Evolutionary conservation across 2,888 invertebrate species (phyloP).

Genomic region (Halictus ligatus): DNA sequence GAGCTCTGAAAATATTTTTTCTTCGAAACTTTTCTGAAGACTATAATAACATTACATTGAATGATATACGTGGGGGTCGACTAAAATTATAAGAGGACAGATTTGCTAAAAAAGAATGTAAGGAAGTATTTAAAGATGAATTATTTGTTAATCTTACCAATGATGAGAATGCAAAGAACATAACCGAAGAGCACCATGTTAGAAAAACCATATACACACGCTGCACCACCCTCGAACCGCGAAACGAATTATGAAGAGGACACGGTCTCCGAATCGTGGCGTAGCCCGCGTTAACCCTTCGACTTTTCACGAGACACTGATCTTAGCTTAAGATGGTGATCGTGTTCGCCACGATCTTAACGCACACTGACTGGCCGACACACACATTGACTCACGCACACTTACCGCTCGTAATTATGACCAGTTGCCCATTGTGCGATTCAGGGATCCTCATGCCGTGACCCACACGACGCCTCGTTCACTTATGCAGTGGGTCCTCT

Average conservation of each 20-base stretch:
- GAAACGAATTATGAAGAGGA: slow-evolving; percentile 19
- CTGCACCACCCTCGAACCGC: slow-evolving; percentile 17
- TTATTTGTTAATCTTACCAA: slow-evolving; percentile 51
- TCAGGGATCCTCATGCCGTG: slow-evolving; percentile 70
- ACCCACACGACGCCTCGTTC: not conserved
- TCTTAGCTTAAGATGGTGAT: slow-evolving; percentile 72
- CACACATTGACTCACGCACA: slow-evolving; percentile 52
- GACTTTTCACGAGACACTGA: slow-evolving; percentile 78
- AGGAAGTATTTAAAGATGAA: not conserved
- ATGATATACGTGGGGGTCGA: not conserved
- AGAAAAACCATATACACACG: slow-evolving; percentile 27
- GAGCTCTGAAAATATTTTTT: not conserved
- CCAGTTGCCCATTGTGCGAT: slow-evolving; percentile 69
- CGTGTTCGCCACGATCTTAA: slow-evolving; percentile 67
- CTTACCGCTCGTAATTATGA: slow-evolving; percentile 69
- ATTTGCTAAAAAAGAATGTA: not conserved
- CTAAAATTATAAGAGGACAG: not conserved
- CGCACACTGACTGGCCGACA: slow-evolving; percentile 32
- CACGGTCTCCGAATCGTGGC: slow-evolving; percentile 17
- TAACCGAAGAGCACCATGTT: slow-evolving; percentile 57
- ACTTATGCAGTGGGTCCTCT: not conserved
- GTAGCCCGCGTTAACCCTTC: slow-evolving; percentile 65
- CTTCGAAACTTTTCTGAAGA: no score
- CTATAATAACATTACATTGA: not conserved
- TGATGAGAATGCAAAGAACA: slow-evolving; percentile 50